Conservation (phyloP, 2,797 vertebrate genomes). For the Clamator glandarius region DNA sequence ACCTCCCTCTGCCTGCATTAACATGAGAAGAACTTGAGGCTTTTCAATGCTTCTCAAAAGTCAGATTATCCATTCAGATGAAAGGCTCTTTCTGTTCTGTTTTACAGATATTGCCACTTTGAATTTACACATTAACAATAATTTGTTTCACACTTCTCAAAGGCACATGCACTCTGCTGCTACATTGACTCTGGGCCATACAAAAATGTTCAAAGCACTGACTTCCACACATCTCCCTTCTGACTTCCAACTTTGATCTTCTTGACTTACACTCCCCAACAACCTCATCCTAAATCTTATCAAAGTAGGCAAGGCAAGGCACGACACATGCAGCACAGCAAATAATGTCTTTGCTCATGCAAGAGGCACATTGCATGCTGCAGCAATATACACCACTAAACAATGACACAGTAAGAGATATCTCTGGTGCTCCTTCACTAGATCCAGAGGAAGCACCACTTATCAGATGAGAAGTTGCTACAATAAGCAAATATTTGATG, state of each 20-base stretch:
- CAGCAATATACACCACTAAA: neutral
- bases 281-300: neutral
- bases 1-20: neutral
- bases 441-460: neutral
- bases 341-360: rapidly evolving
- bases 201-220: neutral
- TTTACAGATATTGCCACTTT: neutral
- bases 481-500: neutral
- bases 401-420: neutral
- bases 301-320: neutral
- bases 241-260: neutral
- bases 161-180: neutral
- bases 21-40: neutral
- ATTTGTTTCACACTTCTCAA: neutral
- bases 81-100: neutral
- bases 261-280: neutral
- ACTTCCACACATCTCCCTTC: neutral
- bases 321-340: neutral
- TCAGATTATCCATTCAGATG: neutral
- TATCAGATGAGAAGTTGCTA: neutral
- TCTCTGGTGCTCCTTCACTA: neutral
- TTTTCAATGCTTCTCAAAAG: neutral
- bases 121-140: neutral
- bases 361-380: neutral
- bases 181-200: neutral